A percentile compares a stretch with the other conserved stretches of the same genome.
These are phyloP conservation scores for Drosophila aff. DNA, from an alignment of 1,140 invertebrate genomes.

Conservation along the genomic window DNA sequence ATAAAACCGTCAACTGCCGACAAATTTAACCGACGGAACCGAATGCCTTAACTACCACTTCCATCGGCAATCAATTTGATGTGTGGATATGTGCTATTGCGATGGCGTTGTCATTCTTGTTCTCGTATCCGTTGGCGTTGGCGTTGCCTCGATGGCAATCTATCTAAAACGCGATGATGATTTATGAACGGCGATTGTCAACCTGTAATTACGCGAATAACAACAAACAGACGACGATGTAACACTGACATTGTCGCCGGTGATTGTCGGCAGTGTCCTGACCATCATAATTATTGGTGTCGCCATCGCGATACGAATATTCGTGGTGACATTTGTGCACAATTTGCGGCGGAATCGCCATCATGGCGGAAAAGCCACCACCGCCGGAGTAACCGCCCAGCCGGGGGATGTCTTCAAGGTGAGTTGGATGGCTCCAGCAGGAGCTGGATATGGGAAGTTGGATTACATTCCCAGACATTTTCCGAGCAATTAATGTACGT, in stretches of 20 bases:
- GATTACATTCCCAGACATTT: constrained; percentile 4
- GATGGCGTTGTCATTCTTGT: constrained; percentile 13
- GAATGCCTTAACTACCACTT: constrained; percentile 28
- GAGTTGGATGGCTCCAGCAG: constrained; percentile 8
- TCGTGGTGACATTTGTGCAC: constrained; percentile 79
- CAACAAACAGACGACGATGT: constrained; percentile 78
- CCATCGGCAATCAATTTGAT: constrained; percentile 42
- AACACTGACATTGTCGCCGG: constrained; percentile 77
- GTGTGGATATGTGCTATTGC: constrained; percentile 40
- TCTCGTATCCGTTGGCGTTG: background rate
- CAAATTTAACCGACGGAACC: constrained; percentile 31
- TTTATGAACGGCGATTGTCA: constrained; percentile 69
- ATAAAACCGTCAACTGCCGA: constrained; percentile 69
- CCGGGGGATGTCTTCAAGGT: constrained; percentile 81
- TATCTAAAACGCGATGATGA: constrained; percentile 72
- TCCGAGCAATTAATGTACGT: constrained; percentile 38
- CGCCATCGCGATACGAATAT: constrained; percentile 83
- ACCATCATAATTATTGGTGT: constrained; percentile 84
- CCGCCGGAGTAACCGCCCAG: constrained; percentile 66
- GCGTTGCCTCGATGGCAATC: constrained; percentile 58
- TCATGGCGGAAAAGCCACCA: constrained; percentile 76
- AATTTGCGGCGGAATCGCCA: constrained; percentile 83
- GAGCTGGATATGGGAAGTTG: background rate
- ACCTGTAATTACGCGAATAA: constrained; percentile 74
- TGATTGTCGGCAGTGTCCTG: constrained; percentile 83